Base-by-base conservation (phyloP, 2,888 invertebrate species). In the Penaeus monodon region DNA sequence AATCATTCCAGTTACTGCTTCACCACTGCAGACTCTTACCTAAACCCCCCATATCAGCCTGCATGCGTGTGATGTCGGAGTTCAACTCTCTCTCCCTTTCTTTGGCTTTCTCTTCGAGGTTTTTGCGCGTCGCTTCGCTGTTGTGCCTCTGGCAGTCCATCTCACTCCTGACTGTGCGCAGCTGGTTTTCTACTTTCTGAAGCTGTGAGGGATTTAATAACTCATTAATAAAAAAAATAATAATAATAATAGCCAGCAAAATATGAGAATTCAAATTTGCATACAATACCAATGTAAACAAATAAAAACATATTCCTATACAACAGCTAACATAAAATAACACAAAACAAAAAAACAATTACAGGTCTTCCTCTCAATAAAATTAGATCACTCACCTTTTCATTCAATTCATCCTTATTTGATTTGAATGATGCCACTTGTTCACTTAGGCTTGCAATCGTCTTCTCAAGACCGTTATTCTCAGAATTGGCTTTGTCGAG, bases 71-170 rank as follows among this genome's bases (percentile, higher is more conserved):
- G 10, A 80, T 66, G 66, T 88, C 88, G 22, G 70, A 33, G 66
- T 66, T 88, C 22, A 79, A 68, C 33, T 88, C 88, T 49, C 77
- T 83, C 74, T 88, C 86, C 27, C 73, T 33, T 38, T 86, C 86
- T 78, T 80, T 85, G 29, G 80, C 73, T 49, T 85, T 88, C 20
- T 88, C 86, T 63, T 88, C 88, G 10, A 86, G 79, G 27, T 65
- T 79, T 44, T 86, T 85, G 24, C 86, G 85, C 4, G 83, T 80
- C 2, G 85, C 77, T 38, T 88, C 88, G 22, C 79, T 73, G 68
- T 88, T 88, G 68, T 88, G 85, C 29, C 88, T 70, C 79, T 88
- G 86, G 68, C 88, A 88, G 27, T 88, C 88, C n/a, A 79, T 44
- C 63, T 88, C 88, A 80, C 76, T 86, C 68, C 86, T 86, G 4